phyloP scores from a whole-genome alignment of 1,140 invertebrate species.

The Drosophila setifemur region DNA sequence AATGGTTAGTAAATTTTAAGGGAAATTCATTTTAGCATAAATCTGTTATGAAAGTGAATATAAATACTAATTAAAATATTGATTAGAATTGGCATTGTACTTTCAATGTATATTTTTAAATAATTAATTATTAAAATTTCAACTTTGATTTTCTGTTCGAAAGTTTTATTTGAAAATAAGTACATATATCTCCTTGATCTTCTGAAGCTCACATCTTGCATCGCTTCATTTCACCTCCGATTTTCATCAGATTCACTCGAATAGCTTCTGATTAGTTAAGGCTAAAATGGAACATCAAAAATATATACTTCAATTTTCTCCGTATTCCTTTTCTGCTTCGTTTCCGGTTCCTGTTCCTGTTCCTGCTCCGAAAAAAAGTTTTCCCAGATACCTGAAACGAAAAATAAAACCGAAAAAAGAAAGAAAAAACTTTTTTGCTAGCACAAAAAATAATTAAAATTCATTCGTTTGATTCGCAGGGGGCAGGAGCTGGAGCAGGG shows the following conservation, averaged over 20 bases:
- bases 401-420: constrained; percentile 3
- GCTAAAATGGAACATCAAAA: background rate
- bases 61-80: too few relatives aligned
- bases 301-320: background rate
- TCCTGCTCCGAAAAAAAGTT: constrained; percentile 21
- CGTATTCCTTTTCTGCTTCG: background rate
- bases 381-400: constrained; percentile 9
- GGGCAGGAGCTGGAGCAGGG: background rate
- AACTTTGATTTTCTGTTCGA: too few relatives aligned
- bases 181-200: too few relatives aligned
- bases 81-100: too few relatives aligned
- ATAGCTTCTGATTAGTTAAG: constrained; percentile 30
- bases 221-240: constrained; percentile 12
- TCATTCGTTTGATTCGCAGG: constrained; percentile 74
- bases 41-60: too few relatives aligned
- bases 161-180: too few relatives aligned
- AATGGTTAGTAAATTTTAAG: background rate
- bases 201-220: too few relatives aligned
- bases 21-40: too few relatives aligned
- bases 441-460: constrained; percentile 77
- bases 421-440: constrained; percentile 13
- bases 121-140: too few relatives aligned
- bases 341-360: constrained; percentile 8
- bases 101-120: too few relatives aligned
- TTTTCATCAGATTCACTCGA: constrained; percentile 32